A percentile compares a stretch with the other conserved stretches of the same genome.
phyloP scores from a whole-genome alignment of 2,113 vertebrate species.

The Gopherus flavomarginatus region DNA sequence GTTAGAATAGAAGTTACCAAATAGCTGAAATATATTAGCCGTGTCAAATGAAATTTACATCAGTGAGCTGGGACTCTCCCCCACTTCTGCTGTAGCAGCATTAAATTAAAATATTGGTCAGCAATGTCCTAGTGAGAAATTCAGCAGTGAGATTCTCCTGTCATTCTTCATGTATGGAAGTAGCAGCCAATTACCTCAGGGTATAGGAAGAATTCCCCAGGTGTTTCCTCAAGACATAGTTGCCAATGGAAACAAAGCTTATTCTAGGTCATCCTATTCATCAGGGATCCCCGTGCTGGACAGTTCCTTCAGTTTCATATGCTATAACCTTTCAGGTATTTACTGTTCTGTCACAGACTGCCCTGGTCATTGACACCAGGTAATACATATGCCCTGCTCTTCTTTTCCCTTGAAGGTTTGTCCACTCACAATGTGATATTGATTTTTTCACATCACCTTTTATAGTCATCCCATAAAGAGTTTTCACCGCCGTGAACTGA shows the following conservation, averaged over 20 bases:
- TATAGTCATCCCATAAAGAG: background rate
- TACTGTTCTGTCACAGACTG: fast-evolving
- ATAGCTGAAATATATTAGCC: background rate
- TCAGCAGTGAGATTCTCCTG: background rate
- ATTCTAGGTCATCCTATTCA: background rate
- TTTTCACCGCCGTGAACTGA: background rate
- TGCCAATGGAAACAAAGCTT: background rate
- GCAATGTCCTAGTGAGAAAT: background rate
- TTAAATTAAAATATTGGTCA: background rate
- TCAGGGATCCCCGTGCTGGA: background rate
- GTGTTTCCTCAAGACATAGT: background rate
- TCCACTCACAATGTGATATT: background rate
- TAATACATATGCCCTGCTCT: background rate
- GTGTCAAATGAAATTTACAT: background rate
- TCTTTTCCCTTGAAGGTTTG: background rate
- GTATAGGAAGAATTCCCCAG: background rate
- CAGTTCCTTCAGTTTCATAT: background rate
- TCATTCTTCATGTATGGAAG: background rate
- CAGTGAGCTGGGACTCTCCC: background rate
- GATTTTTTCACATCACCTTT: background rate
- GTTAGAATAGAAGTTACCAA: background rate
- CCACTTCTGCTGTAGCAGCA: background rate
- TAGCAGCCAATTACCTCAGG: background rate
- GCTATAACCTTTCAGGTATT: background rate
- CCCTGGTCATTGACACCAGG: background rate